Conservation (phyloP, 2,888 invertebrate genomes). For the Acleris emargana region DNA sequence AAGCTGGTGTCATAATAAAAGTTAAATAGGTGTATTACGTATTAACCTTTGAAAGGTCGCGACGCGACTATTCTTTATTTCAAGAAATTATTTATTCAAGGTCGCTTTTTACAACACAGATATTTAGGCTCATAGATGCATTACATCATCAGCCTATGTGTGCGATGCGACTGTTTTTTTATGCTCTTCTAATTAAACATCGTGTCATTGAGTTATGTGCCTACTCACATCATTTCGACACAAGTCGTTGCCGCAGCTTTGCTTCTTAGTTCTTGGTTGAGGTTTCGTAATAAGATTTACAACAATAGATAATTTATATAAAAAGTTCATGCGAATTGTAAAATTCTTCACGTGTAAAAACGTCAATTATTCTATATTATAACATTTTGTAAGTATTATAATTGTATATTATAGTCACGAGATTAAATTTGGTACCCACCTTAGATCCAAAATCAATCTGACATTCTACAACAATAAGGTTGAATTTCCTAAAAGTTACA, state of each 20-base stretch:
- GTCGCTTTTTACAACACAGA: constrained; percentile 47
- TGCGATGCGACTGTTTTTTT: constrained; percentile 35
- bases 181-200: constrained; percentile 36
- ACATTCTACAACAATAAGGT: too few species aligned
- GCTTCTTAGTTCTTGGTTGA: constrained; percentile 17
- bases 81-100: constrained; percentile 76
- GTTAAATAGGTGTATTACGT: constrained; percentile 56
- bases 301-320: constrained; percentile 8
- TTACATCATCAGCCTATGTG: constrained; percentile 34
- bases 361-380: too few species aligned
- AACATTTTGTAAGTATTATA: too few species aligned
- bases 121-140: constrained; percentile 27
- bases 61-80: constrained; percentile 65
- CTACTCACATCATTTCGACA: constrained; percentile 27
- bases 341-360: background rate
- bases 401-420: too few species aligned
- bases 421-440: too few species aligned
- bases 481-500: too few species aligned
- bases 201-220: constrained; percentile 36
- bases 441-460: too few species aligned
- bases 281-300: constrained; percentile 15
- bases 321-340: constrained; percentile 4
- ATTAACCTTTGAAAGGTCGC: constrained; percentile 73
- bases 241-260: constrained; percentile 25
- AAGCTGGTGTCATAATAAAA: constrained; percentile 69